Conservation (phyloP, 2,797 vertebrate species). For the Sebastes dallii region DNA sequence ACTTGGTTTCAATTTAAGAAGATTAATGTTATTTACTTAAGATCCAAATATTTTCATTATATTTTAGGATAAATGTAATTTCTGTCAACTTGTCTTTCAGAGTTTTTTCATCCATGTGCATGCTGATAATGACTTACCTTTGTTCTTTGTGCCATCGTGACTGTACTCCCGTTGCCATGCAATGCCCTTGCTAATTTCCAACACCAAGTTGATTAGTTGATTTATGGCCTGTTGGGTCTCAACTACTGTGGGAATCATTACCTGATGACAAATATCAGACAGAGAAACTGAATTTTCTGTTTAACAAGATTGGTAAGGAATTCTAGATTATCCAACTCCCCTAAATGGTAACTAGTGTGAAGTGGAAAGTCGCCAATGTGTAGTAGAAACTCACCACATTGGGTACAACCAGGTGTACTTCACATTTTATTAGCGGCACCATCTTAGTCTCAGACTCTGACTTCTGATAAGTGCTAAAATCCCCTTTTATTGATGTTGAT, state of each 20-base stretch:
- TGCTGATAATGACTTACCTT: constrained; percentile 26
- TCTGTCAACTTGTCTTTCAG: not conserved
- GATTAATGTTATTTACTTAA: not conserved
- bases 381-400: constrained; percentile 76
- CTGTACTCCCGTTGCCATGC: constrained; percentile 78
- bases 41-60: not conserved
- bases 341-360: not conserved
- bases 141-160: not conserved
- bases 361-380: not conserved
- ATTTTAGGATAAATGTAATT: not conserved
- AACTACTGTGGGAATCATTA: constrained; percentile 84
- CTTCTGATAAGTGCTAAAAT: constrained; percentile 25
- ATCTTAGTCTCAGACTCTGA: constrained; percentile 46
- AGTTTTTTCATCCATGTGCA: not conserved
- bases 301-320: not conserved
- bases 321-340: not conserved
- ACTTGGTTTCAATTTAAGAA: not conserved
- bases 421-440: constrained; percentile 79
- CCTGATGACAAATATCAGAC: constrained; percentile 60
- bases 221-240: constrained; percentile 84
- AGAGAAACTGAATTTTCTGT: not conserved
- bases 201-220: constrained; percentile 74
- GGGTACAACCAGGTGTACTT: constrained; percentile 81
- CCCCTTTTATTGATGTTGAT: constrained; percentile 40
- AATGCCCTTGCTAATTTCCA: constrained; percentile 85